Conservation (phyloP, 2,888 invertebrate species). For the Drosophila parthenogenetica region DNA sequence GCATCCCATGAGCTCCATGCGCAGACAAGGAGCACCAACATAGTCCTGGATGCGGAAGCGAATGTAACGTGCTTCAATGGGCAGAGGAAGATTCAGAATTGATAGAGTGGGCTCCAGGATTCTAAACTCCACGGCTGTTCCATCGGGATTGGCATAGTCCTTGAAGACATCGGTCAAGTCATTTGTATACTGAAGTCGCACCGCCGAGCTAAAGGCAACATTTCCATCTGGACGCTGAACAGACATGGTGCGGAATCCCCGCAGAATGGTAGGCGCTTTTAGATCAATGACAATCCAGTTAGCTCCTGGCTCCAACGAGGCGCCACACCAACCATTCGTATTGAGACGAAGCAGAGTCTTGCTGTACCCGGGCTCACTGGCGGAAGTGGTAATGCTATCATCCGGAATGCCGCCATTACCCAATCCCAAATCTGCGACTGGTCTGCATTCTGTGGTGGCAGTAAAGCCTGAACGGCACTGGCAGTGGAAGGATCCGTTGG, state of each 20-base stretch:
- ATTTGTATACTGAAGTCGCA: conserved; percentile 93
- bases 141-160: conserved; percentile 96
- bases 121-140: conserved; percentile 96
- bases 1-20: conserved; percentile 96
- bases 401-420: conserved; percentile 95
- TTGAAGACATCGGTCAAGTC: conserved; percentile 95
- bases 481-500: conserved; percentile 94
- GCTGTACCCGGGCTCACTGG: conserved; percentile 92
- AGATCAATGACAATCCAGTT: conserved; percentile 96
- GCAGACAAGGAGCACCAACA: conserved; percentile 94
- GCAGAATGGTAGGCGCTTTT: conserved; percentile 94
- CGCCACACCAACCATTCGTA: conserved; percentile 96
- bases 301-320: conserved; percentile 92
- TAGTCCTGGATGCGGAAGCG: conserved; percentile 95
- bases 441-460: conserved; percentile 94
- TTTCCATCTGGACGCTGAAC: conserved; percentile 93
- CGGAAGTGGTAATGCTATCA: conserved; percentile 94
- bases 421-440: conserved; percentile 93
- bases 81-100: conserved; percentile 94
- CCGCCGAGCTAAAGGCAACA: conserved; percentile 95
- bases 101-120: conserved; percentile 96
- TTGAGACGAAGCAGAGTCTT: conserved; percentile 94
- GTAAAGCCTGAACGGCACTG: conserved; percentile 94
- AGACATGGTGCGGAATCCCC: conserved; percentile 96
- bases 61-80: conserved; percentile 95